These are phyloP conservation scores for Heteronetta atricapilla DNA, from an alignment of 2,113 vertebrate genomes.

Conservation along the genomic window DNA sequence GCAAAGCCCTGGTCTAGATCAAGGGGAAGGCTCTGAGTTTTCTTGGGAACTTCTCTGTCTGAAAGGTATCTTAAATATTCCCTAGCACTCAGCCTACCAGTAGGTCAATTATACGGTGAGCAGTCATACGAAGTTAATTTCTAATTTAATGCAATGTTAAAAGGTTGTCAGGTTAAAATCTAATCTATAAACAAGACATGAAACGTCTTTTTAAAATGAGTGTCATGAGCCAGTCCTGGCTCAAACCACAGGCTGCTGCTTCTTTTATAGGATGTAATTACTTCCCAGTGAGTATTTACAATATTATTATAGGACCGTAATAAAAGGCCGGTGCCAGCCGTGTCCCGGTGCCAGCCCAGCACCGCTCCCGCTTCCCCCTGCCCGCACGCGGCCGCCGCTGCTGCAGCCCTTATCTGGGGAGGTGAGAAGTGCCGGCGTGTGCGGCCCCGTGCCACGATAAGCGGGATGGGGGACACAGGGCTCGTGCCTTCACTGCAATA, in stretches of 20 bases:
- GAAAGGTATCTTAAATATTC: slow-evolving; percentile 48
- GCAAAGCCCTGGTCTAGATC: slow-evolving; percentile 32
- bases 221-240: background rate
- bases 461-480: background rate
- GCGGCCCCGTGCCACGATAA: accelerated
- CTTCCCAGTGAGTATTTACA: slow-evolving; percentile 30
- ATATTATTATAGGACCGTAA: background rate
- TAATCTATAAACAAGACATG: slow-evolving; percentile 48
- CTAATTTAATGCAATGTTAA: slow-evolving; percentile 64
- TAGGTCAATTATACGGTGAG: slow-evolving; percentile 4
- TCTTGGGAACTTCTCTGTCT: background rate
- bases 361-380: background rate
- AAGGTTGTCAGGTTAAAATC: slow-evolving; percentile 65
- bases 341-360: background rate
- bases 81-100: background rate
- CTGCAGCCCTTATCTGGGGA: background rate
- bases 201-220: slow-evolving; percentile 13
- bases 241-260: slow-evolving; percentile 12
- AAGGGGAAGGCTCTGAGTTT: slow-evolving; percentile 42
- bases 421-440: accelerated
- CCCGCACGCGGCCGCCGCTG: no score
- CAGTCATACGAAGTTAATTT: slow-evolving; percentile 54
- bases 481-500: background rate
- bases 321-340: background rate
- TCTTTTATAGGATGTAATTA: slow-evolving; percentile 19